A percentile compares a stretch with the other conserved stretches of the same genome.
Evolutionary conservation across 2,888 invertebrate species (phyloP).

Genomic region (Platycnemis pennipes): DNA sequence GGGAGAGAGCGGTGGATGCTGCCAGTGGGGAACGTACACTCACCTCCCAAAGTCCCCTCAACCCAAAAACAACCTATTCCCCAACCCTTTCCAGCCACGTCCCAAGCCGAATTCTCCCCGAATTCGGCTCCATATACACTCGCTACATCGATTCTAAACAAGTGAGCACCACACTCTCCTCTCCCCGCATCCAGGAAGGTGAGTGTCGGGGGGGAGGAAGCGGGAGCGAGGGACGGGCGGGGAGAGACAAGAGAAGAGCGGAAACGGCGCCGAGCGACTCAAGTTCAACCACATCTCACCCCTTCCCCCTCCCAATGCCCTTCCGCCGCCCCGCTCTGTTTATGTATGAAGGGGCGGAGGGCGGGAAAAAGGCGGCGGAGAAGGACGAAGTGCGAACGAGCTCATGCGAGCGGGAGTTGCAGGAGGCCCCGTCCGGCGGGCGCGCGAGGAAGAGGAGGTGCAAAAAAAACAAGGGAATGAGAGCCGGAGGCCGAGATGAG

Average conservation of each 20-base stretch:
- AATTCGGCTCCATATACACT: neutral
- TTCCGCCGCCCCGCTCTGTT: neutral
- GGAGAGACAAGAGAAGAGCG: neutral
- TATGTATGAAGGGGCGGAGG: neutral
- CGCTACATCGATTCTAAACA: neutral
- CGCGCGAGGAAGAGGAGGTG: neutral
- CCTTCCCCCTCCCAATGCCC: neutral
- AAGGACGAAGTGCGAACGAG: neutral
- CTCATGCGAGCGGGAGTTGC: neutral
- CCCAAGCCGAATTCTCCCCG: neutral
- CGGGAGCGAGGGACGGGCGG: neutral
- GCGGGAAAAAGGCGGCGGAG: neutral
- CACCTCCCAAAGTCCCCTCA: neutral
- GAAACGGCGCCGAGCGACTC: neutral
- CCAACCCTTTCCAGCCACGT: neutral
- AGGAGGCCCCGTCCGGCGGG: neutral
- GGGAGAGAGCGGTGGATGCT: neutral
- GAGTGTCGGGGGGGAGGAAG: neutral
- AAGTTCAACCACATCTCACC: neutral
- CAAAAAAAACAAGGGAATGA: neutral
- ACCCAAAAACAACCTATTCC: neutral
- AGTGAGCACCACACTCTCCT: neutral
- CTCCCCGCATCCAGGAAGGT: neutral
- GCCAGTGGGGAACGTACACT: neutral
- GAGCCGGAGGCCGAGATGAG: slow-evolving; percentile 21